Percentiles rank a stretch among this genome's conserved stretches.
These are phyloP conservation scores for Aplysina aerophoba DNA, from an alignment of 37 sponge, comb jelly and placozoan species.

Conservation along the genomic window DNA sequence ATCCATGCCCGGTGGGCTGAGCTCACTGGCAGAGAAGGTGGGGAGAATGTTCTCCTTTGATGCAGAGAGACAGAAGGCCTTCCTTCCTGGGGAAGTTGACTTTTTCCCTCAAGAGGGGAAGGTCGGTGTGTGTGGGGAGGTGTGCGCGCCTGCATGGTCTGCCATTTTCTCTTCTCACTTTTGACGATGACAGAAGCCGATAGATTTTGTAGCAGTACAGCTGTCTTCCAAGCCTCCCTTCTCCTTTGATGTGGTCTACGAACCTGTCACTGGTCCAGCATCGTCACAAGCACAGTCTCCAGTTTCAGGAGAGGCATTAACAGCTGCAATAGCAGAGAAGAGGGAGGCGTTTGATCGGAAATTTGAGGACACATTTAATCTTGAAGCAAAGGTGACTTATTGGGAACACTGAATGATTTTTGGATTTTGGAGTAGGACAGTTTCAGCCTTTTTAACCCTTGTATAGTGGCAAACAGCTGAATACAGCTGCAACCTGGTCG, in stretches of 20 bases:
- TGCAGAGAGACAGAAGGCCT: not conserved
- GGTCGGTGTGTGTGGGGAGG: slow-evolving; percentile 44
- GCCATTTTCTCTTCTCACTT: not conserved
- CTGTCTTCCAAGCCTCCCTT: slow-evolving; percentile 67
- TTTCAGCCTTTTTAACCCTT: too few relatives aligned
- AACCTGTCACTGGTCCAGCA: slow-evolving; percentile 3
- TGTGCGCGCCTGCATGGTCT: slow-evolving; percentile 17
- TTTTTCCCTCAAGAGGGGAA: slow-evolving; percentile 39
- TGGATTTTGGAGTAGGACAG: too few relatives aligned
- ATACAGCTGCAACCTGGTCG: not conserved
- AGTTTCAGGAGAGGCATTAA: slow-evolving; percentile 55
- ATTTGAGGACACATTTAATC: slow-evolving; percentile 72
- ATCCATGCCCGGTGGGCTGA: slow-evolving; percentile 8
- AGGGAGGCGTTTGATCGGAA: slow-evolving; percentile 51
- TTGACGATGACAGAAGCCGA: not conserved
- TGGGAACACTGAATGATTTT: too few relatives aligned
- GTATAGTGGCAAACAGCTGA: slow-evolving; percentile 7
- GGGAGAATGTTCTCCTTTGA: slow-evolving; percentile 1
- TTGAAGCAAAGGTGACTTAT: slow-evolving; percentile 63
- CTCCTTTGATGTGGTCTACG: slow-evolving; percentile 78
- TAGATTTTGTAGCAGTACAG: slow-evolving; percentile 48
- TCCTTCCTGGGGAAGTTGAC: slow-evolving; percentile 33
- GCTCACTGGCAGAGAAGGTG: slow-evolving; percentile 4
- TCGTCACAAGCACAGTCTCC: slow-evolving; percentile 22
- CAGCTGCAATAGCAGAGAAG: slow-evolving; percentile 39